Conservation (phyloP, 2,113 vertebrate genomes). For the Periophthalmodon schlosseri region DNA sequence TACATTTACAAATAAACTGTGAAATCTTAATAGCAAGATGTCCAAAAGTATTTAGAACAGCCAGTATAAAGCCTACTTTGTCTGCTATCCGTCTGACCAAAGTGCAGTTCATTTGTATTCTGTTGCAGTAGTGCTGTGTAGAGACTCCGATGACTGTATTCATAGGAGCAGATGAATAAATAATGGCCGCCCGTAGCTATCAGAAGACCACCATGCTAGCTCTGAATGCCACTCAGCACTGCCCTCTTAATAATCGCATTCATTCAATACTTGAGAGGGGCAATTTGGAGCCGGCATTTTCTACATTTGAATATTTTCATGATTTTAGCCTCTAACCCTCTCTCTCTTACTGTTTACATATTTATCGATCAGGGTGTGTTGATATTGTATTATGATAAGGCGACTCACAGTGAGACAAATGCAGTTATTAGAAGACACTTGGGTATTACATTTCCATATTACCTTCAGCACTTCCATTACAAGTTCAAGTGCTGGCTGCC, state of each 20-base stretch:
- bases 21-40: too few relatives aligned
- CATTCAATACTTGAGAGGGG: conserved; percentile 62
- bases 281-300: conserved; percentile 30
- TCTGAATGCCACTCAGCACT: conserved; percentile 53
- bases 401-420: neutral
- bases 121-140: neutral
- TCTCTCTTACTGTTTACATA: neutral
- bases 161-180: conserved; percentile 56
- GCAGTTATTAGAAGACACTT: neutral
- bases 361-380: conserved; percentile 18
- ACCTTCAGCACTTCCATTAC: neutral
- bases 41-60: neutral
- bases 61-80: neutral
- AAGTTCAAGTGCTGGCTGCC: neutral
- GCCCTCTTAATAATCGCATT: conserved; percentile 62
- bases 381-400: neutral
- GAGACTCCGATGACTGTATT: conserved; percentile 44
- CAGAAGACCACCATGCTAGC: conserved; percentile 47
- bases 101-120: conserved; percentile 13
- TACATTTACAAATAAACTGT: too few relatives aligned
- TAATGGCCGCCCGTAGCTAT: conserved; percentile 55
- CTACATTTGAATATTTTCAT: conserved; percentile 8
- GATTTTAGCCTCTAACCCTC: neutral
- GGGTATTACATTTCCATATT: neutral
- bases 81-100: neutral